phyloP scores from a whole-genome alignment of 1,140 invertebrate genomes.

The Cylas formicarius region DNA sequence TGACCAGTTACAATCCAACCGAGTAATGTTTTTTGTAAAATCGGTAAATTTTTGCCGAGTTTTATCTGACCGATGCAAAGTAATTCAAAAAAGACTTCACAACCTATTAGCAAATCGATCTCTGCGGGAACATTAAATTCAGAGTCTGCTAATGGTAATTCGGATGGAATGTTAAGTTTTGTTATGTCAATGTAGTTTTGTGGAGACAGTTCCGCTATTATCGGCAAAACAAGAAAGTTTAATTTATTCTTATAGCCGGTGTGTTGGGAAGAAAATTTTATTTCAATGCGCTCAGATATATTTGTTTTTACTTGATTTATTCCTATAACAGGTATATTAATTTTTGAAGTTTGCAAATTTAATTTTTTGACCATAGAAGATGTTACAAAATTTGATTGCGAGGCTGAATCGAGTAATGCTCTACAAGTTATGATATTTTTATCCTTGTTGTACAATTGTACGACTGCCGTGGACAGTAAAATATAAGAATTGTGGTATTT shows the following conservation, averaged over 20 bases:
- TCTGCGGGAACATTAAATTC: slow-evolving; percentile 22
- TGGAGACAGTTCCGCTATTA: slow-evolving; percentile 5
- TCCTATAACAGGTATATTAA: slow-evolving; percentile 10
- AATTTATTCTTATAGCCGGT: slow-evolving; percentile 5
- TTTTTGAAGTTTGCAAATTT: slow-evolving; percentile 1
- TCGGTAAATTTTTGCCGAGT: slow-evolving; percentile 21
- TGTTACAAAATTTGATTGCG: slow-evolving; percentile 17
- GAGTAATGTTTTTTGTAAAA: slow-evolving; percentile 31
- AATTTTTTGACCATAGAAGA: background rate
- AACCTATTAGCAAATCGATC: slow-evolving; percentile 31
- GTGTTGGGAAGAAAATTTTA: slow-evolving; percentile 4
- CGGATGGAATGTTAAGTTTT: slow-evolving; percentile 23
- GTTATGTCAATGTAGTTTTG: slow-evolving; percentile 3
- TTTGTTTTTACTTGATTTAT: slow-evolving; percentile 8
- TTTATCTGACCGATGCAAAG: slow-evolving; percentile 18
- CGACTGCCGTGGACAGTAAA: slow-evolving; percentile 9
- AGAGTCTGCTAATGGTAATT: slow-evolving; percentile 30
- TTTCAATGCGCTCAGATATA: background rate
- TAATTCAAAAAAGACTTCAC: slow-evolving; percentile 29
- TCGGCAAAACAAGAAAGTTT: slow-evolving; percentile 10
- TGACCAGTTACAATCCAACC: slow-evolving; percentile 26
- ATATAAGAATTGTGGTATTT: slow-evolving; percentile 5
- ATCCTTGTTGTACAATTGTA: slow-evolving; percentile 5
- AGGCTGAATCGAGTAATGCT: slow-evolving; percentile 9
- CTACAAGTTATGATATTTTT: slow-evolving; percentile 1